Percentiles rank a stretch among this genome's conserved stretches.
Evolutionary conservation across 2,113 vertebrate genomes (phyloP).

Genomic region (Spea bombifrons): DNA sequence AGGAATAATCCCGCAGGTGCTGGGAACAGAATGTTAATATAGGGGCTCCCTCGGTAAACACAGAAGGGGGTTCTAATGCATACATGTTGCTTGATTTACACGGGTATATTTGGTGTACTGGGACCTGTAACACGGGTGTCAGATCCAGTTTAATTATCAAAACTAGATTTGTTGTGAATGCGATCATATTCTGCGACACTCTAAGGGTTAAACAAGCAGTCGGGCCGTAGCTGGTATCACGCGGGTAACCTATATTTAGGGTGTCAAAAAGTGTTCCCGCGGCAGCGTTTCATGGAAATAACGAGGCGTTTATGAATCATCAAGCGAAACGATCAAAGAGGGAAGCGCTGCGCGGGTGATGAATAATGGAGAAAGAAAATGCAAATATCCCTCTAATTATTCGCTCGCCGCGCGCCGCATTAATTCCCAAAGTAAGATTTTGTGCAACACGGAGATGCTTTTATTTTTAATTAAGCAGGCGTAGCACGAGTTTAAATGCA

Average conservation of each 20-base stretch:
- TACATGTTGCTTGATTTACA: no score
- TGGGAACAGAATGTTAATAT: no score
- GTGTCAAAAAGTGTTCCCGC: not conserved
- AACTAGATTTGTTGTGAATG: no score
- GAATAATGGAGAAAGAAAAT: slow-evolving; percentile 67
- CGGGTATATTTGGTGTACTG: no score
- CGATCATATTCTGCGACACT: no score
- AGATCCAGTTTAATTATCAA: no score
- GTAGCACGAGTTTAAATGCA: slow-evolving; percentile 26
- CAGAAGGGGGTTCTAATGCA: no score
- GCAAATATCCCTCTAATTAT: slow-evolving; percentile 60
- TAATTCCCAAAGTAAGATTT: slow-evolving; percentile 71
- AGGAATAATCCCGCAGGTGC: no score
- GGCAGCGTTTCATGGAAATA: slow-evolving; percentile 37
- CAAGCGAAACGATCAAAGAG: slow-evolving; percentile 55
- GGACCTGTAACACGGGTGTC: no score
- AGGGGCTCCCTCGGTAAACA: no score
- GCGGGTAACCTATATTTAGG: slow-evolving; percentile 24
- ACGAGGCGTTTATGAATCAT: slow-evolving; percentile 38
- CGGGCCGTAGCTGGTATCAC: not conserved
- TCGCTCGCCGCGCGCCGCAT: slow-evolving; percentile 46
- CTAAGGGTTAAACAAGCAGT: no score
- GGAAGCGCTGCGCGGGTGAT: slow-evolving; percentile 46
- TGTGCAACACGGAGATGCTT: slow-evolving; percentile 59
- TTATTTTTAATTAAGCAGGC: slow-evolving; percentile 62